Percentiles rank a stretch among this genome's conserved stretches.
phyloP scores from a whole-genome alignment of 2,113 vertebrate genomes.

The Arothron firmamentum region DNA sequence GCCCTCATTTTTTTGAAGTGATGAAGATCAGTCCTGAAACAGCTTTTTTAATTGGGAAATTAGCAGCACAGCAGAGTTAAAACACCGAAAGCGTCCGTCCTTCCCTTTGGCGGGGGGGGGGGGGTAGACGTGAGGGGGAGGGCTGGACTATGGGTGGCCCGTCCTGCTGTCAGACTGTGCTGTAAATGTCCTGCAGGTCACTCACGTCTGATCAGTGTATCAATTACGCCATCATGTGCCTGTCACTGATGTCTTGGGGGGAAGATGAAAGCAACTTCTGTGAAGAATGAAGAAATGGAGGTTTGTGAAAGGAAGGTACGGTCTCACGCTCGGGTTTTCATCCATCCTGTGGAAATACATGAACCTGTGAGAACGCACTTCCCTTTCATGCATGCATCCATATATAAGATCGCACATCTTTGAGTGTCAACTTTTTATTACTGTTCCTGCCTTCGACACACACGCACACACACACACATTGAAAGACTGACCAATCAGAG shows the following conservation, averaged over 20 bases:
- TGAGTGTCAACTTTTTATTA: background rate
- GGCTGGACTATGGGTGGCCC: conserved; percentile 18
- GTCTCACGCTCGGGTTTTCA: background rate
- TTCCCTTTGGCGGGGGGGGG: conserved; percentile 44
- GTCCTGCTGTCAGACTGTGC: conserved; percentile 30
- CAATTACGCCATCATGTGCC: conserved; percentile 4
- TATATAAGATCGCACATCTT: background rate
- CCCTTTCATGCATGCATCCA: background rate
- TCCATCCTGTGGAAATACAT: background rate
- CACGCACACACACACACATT: background rate
- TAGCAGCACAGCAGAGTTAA: conserved; percentile 32
- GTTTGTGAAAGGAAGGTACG: background rate
- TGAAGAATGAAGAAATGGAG: background rate
- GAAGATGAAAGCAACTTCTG: too few relatives aligned
- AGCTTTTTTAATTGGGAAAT: conserved; percentile 51
- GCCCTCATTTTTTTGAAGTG: conserved; percentile 37
- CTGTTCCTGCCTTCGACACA: background rate
- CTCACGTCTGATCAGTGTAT: conserved; percentile 41
- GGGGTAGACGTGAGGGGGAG: conserved; percentile 12
- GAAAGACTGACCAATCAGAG: too few relatives aligned
- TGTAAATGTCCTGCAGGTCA: conserved; percentile 26
- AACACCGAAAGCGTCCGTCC: conserved; percentile 40
- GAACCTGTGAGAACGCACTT: conserved; percentile 1
- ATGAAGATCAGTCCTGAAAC: conserved; percentile 45
- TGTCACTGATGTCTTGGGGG: background rate